Base-by-base conservation (phyloP, 2,113 vertebrate species). In the Piprites chloris region DNA sequence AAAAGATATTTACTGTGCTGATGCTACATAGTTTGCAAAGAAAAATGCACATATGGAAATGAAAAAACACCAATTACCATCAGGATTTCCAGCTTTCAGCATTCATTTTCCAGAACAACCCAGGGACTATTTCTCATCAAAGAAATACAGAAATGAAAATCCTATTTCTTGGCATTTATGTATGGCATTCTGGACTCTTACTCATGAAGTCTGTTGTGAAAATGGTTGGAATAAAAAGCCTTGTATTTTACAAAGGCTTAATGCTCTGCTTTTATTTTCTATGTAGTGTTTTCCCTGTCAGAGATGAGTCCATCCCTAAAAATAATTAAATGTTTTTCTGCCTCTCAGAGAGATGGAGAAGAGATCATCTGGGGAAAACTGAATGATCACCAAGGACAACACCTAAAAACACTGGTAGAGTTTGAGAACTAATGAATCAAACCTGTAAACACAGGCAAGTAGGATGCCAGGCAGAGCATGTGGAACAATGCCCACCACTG, bases 31-130 rank as follows among this genome's bases (percentile, higher is more conserved):
- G 67, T 69, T 96, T 91, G 74, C 62, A 87, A 87, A 87, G 81
- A 93, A 94, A 95, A 77, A 87, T 92, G 76, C 86, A 85, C 84
- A 81, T 89, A 95, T 72, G 84, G 86, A 92, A 97, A 95, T 78
- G 61, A 78, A 95, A 93, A 87, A 78, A 78, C 65, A 89, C 79
- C 81, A 86, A 92, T 95, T 92, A 86, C 73, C 93, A 95, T 77
- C 75, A 89, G 89, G 93, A 85, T 89, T 95, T 95, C 89, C 86
- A 95, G 61, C 69, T 95, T 92, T 90, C 69, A 85, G 65, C 68
- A 59, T 92, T 86, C 61, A 55, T 94, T 93, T 93, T 74, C 65
- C 73, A 87, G 78, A 96, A 88, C 83, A 93, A 90, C 83, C 52
- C 76, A 84, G 75, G 47, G 79, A 94, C 76, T 95, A 77, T 84